A percentile compares a stretch with the other conserved stretches of the same genome.
phyloP scores from a whole-genome alignment of 2,888 invertebrate species.

The Aporophyla nigra region DNA sequence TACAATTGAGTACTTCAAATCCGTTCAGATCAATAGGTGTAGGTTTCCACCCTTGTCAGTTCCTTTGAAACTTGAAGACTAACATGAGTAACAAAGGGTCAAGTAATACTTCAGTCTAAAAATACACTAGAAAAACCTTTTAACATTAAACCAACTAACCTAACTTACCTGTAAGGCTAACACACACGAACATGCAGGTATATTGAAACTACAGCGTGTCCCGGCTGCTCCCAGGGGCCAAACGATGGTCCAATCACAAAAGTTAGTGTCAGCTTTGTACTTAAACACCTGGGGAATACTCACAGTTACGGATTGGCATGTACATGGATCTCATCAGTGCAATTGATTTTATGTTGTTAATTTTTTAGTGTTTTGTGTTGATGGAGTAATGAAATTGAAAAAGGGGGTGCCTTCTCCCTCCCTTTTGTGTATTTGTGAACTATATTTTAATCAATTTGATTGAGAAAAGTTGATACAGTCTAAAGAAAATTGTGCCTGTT shows the following conservation, averaged over 20 bases:
- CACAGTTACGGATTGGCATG: constrained; percentile 36
- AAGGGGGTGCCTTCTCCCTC: no score
- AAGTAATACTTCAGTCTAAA: background rate
- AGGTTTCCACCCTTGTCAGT: no score
- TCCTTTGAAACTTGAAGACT: background rate
- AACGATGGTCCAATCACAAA: constrained; percentile 41
- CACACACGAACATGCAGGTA: constrained; percentile 16
- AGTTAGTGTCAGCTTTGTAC: constrained; percentile 43
- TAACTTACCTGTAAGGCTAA: background rate
- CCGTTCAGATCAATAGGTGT: background rate
- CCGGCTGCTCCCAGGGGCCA: constrained; percentile 30
- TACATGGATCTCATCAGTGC: constrained; percentile 19
- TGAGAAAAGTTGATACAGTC: fast-evolving
- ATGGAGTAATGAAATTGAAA: background rate
- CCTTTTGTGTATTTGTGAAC: background rate
- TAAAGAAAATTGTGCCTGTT: background rate
- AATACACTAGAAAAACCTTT: background rate
- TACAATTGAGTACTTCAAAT: background rate
- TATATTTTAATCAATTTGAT: background rate
- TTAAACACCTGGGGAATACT: constrained; percentile 23
- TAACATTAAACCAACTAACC: constrained; percentile 4
- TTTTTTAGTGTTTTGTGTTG: constrained; percentile 8
- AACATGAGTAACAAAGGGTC: background rate
- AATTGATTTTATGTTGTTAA: constrained; percentile 37
- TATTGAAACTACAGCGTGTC: constrained; percentile 40